Evolutionary conservation across 2,797 vertebrate species (phyloP).

Genomic region (Aldrovandia affinis): DNA sequence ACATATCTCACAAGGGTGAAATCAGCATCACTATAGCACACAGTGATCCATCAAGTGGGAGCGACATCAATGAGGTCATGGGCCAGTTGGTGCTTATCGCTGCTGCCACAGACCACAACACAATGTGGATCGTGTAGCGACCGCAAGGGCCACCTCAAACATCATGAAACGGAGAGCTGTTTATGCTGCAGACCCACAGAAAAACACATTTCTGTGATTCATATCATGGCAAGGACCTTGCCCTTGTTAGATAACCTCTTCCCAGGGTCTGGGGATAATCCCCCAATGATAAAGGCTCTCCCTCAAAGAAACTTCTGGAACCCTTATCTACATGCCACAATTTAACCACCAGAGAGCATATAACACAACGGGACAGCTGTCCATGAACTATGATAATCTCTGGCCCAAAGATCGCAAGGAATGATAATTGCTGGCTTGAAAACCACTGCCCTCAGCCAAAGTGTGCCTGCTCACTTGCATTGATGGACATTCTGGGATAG

Average conservation of each 20-base stretch:
- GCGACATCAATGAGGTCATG: neutral
- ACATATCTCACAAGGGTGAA: too few species aligned
- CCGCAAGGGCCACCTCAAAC: neutral
- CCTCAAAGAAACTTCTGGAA: constrained; percentile 43
- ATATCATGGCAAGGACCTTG: constrained; percentile 44
- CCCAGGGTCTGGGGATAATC: constrained; percentile 53
- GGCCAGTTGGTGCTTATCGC: neutral
- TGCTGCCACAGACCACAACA: neutral
- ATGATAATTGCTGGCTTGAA: constrained; percentile 7
- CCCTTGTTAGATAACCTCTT: constrained; percentile 53
- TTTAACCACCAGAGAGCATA: constrained; percentile 46
- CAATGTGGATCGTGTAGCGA: neutral
- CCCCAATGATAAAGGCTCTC: constrained; percentile 38
- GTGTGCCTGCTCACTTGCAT: neutral
- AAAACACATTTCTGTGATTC: constrained; percentile 10
- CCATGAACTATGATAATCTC: constrained; percentile 42
- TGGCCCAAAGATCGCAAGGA: constrained; percentile 45
- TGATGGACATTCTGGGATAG: neutral
- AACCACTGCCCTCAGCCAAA: neutral
- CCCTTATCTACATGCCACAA: constrained; percentile 44
- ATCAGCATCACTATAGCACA: too few species aligned
- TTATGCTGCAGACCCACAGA: neutral
- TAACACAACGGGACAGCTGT: constrained; percentile 61
- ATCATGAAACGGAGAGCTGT: neutral
- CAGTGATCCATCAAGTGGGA: too few species aligned